Percentiles rank a stretch among this genome's conserved stretches.
These are phyloP conservation scores for Microcebus lehilahytsara DNA, from an alignment of 2,113 vertebrate genomes.

Conservation along the genomic window DNA sequence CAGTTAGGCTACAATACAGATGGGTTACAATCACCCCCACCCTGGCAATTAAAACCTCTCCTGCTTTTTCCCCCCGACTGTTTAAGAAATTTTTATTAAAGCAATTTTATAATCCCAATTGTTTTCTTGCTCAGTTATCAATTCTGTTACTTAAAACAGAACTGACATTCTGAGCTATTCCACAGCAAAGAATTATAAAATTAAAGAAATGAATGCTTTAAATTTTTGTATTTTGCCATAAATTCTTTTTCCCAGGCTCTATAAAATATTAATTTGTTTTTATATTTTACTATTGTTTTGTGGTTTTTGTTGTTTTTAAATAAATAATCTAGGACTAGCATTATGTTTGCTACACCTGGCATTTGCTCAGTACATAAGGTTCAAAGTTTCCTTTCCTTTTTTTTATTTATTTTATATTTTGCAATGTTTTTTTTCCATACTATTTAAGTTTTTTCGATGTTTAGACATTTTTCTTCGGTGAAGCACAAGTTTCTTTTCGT, in stretches of 20 bases:
- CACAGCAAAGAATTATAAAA: constrained; percentile 99
- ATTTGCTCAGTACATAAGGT: constrained; percentile 90
- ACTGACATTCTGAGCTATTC: constrained; percentile 92
- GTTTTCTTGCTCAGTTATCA: constrained; percentile 90
- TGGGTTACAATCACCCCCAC: background rate
- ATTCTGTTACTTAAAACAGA: constrained; percentile 87
- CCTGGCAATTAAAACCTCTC: background rate
- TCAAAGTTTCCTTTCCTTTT: constrained; percentile 95
- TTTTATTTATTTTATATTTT: constrained; percentile 98
- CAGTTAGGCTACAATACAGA: background rate
- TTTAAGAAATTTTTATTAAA: constrained; percentile 98
- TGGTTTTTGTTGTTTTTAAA: too few species aligned
- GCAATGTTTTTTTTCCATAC: constrained; percentile 96
- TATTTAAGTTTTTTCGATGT: constrained; percentile 96
- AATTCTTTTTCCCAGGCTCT: constrained; percentile 89
- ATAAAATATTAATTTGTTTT: too few species aligned
- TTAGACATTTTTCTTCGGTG: constrained; percentile 96
- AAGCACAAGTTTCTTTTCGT: constrained; percentile 93
- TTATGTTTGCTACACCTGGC: too few species aligned
- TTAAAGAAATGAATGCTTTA: constrained; percentile 97
- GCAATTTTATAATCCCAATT: constrained; percentile 97
- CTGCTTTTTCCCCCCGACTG: constrained; percentile 67
- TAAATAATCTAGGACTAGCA: too few species aligned
- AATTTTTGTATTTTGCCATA: constrained; percentile 90
- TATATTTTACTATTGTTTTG: too few species aligned